These are phyloP conservation scores for Philopotamus ludificatus DNA, from an alignment of 1,140 invertebrate genomes.

Conservation along the genomic window DNA sequence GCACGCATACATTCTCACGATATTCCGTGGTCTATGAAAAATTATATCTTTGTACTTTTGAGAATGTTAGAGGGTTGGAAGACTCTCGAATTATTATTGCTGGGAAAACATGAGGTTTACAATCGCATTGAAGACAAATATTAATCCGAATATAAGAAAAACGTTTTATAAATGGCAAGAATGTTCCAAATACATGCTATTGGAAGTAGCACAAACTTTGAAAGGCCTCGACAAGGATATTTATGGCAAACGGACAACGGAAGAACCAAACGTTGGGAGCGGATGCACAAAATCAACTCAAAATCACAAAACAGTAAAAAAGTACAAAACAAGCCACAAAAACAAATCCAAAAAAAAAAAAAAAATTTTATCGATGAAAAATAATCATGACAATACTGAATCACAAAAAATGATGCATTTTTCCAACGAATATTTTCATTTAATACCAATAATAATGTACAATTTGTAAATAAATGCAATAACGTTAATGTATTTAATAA, in stretches of 20 bases:
- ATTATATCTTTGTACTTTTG: constrained; percentile 68
- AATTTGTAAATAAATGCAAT: too few species aligned
- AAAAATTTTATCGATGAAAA: neutral
- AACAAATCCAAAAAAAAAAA: too few species aligned
- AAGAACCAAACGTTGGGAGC: too few species aligned
- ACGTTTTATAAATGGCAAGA: constrained; percentile 56
- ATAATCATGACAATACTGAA: too few species aligned
- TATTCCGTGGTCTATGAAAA: constrained; percentile 67
- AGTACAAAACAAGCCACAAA: too few species aligned
- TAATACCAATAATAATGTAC: too few species aligned
- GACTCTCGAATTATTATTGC: constrained; percentile 52
- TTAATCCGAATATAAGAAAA: constrained; percentile 54
- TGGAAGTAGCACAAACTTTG: constrained; percentile 54
- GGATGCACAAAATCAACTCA: neutral
- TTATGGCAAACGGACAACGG: constrained; percentile 48
- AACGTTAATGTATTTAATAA: too few species aligned
- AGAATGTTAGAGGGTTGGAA: constrained; percentile 67
- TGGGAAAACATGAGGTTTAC: constrained; percentile 55
- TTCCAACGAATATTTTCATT: too few species aligned
- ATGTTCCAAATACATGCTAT: constrained; percentile 54
- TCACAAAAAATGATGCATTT: too few species aligned
- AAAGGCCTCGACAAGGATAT: constrained; percentile 53
- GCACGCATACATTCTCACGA: constrained; percentile 67
- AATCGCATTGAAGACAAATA: constrained; percentile 56
- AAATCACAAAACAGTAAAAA: neutral